Percentiles rank a stretch among this genome's conserved stretches.
Conservation (phyloP, 2,888 invertebrate species). For the Dilophus febrilis region DNA sequence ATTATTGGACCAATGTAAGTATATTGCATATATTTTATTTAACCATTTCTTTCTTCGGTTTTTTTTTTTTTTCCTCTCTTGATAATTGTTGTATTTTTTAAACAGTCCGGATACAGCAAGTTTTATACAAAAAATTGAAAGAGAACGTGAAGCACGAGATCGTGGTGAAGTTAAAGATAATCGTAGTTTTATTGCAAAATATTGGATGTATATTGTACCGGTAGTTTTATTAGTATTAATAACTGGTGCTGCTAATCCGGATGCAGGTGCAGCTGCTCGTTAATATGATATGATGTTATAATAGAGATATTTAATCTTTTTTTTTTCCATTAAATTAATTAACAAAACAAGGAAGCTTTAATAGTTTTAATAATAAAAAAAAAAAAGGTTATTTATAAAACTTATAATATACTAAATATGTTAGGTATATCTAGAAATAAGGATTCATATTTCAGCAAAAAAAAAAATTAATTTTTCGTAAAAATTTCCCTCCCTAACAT, state of each 20-base stretch:
- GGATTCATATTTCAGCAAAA: no score
- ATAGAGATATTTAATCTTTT: no score
- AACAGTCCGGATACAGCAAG: constrained; percentile 83
- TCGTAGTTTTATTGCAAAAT: constrained; percentile 92
- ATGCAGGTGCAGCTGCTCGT: constrained; percentile 28
- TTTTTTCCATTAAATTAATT: no score
- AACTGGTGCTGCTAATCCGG: constrained; percentile 73
- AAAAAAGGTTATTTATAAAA: no score
- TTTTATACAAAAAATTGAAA: constrained; percentile 83
- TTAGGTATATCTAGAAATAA: no score
- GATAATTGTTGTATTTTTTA: no score
- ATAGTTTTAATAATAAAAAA: no score
- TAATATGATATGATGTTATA: no score
- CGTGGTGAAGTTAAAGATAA: constrained; percentile 85
- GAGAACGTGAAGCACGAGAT: constrained; percentile 77
- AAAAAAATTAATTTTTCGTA: no score
- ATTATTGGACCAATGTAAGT: constrained; percentile 63
- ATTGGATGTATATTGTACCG: constrained; percentile 99
- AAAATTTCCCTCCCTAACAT: no score
- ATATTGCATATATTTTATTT: neutral
- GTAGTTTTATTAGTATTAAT: constrained; percentile 79
- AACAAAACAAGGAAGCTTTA: no score
- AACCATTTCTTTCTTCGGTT: neutral
- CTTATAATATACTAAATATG: no score
- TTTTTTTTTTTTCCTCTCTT: constrained; percentile 8